Evolutionary conservation across 2,113 vertebrate genomes (phyloP), one percentile per base, ranked within the genome.

Genomic region (Indicator indicator): DNA sequence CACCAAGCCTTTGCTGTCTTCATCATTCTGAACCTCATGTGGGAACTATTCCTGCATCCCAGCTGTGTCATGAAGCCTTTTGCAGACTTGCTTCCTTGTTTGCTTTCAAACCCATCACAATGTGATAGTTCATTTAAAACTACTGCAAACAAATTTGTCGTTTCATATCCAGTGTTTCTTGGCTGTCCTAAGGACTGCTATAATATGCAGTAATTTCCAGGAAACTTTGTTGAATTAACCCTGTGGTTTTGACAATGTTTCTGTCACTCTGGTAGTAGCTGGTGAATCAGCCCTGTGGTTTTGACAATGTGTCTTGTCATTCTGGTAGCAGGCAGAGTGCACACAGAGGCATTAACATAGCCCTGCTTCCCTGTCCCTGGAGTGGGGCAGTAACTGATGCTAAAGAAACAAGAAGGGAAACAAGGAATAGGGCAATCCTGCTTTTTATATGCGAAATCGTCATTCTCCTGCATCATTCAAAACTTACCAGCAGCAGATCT

Each of bases 201-300:
- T 70, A 62, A 83, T 59, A 20, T 3, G 1, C 50, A 77, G 1
- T 83, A 23, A 46, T 67, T 83, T 85, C 19, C 38, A 73, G 56
- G 27, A 44, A 44, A 5, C 14, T 0, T 12, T 59, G 11, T 6
- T 90, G 73, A 85, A 69, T 83, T 89, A 82, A n/a, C 17, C 4
- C 7, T 50, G 24, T 55, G 40, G 5, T 75, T 89, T 89, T 82
- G 56, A 48, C 54, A 60, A 1, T 24, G 12, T 77, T 9, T 78
- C 83, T 5, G 10, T 54, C 72, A n/a, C 11, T 84, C 11, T 0
- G 0, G 0, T 17, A 86, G 23, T n/a, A n/a, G n/a, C n/a, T n/a
- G n/a, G n/a, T 90, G 73, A 85, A 69, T 83, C 87, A 82, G 30
- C 17, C 4, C 7, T 50, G 24, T 55, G 40, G 5, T 75, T 89